phyloP scores from a whole-genome alignment of 2,113 vertebrate genomes.

The Protomyctophum bolini region DNA sequence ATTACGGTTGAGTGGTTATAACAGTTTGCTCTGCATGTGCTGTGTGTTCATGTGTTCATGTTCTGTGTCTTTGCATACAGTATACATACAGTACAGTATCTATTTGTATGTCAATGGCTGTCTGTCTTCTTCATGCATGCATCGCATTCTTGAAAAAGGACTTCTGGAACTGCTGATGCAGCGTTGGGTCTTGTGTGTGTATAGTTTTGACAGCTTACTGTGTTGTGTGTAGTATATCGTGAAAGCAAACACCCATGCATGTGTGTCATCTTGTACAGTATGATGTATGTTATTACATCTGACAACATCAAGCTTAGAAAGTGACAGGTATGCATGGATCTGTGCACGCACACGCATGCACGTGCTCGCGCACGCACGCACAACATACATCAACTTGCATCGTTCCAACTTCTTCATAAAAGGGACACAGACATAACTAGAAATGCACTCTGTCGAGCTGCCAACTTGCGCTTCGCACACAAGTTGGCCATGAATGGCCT shows the following conservation, averaged over 20 bases:
- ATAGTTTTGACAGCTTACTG: neutral
- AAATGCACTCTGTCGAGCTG: too few relatives aligned
- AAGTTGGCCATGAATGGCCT: too few relatives aligned
- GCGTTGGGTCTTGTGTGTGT: neutral
- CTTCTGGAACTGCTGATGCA: neutral
- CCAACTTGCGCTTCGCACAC: too few relatives aligned
- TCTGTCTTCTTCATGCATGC: neutral
- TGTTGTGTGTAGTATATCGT: neutral
- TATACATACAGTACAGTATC: too few relatives aligned
- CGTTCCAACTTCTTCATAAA: too few relatives aligned
- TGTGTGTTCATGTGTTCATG: too few relatives aligned
- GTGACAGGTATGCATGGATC: too few relatives aligned
- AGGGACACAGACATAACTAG: too few relatives aligned
- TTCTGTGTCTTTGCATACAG: too few relatives aligned
- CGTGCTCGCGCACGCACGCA: neutral
- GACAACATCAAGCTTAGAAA: too few relatives aligned
- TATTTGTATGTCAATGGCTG: neutral
- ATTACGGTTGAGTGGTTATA: neutral
- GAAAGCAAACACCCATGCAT: neutral
- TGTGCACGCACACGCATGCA: conserved; percentile 3
- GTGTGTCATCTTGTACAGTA: neutral
- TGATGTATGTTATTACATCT: neutral
- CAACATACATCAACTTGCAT: neutral
- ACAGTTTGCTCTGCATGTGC: too few relatives aligned
- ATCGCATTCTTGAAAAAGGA: neutral